phyloP scores from a whole-genome alignment of 2,113 vertebrate genomes.

The Ctenomys sociabilis region DNA sequence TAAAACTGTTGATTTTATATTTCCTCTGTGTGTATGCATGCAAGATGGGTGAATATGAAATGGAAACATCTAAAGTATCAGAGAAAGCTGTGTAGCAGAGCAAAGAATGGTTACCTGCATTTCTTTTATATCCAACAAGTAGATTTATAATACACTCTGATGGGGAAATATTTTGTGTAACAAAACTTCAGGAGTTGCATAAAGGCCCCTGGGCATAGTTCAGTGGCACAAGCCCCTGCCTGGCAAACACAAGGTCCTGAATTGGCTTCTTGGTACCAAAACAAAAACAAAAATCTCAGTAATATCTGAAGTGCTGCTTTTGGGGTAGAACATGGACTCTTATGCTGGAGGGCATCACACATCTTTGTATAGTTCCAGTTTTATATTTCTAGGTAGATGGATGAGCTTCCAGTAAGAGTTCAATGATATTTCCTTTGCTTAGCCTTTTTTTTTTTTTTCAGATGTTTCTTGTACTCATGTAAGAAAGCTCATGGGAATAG shows the following conservation, averaged over 20 bases:
- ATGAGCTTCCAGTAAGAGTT: not conserved
- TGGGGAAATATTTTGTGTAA: not conserved
- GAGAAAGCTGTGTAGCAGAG: not conserved
- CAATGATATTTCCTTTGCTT: not conserved
- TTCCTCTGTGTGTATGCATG: not conserved
- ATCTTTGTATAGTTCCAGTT: not conserved
- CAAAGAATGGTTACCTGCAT: not conserved
- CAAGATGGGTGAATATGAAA: not conserved
- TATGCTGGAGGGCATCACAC: accelerated
- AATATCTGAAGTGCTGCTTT: not conserved
- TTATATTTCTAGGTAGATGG: not conserved
- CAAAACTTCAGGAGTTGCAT: not conserved
- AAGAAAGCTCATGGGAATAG: not conserved
- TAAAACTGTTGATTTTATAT: not conserved
- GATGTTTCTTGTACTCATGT: not conserved
- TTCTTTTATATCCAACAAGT: not conserved
- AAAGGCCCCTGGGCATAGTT: not conserved
- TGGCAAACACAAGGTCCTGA: too few species aligned
- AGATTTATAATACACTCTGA: not conserved
- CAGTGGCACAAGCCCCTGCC: too few species aligned
- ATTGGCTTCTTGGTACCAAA: too few species aligned
- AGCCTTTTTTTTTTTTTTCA: not conserved
- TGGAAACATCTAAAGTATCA: not conserved
- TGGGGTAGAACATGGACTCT: not conserved
- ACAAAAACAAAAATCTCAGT: too few species aligned